Evolutionary conservation across 2,888 invertebrate species (phyloP).

Genomic region (Antheraea yamamai): DNA sequence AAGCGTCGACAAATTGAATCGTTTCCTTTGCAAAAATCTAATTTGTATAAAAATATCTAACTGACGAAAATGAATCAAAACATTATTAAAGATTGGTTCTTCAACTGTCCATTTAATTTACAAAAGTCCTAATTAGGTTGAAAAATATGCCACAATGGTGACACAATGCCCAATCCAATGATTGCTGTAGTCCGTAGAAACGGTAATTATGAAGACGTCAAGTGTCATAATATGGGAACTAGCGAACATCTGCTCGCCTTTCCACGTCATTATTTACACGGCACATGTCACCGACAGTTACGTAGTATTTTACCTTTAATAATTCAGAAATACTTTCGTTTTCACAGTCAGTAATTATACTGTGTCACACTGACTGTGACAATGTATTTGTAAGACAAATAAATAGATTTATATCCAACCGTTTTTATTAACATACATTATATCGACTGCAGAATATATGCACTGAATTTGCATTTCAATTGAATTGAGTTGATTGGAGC

Average conservation of each 20-base stretch:
- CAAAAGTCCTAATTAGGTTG: neutral
- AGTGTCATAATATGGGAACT: conserved; percentile 10
- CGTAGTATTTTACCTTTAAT: neutral
- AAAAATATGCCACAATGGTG: neutral
- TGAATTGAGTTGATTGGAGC: no score
- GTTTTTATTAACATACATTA: neutral
- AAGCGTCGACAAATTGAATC: neutral
- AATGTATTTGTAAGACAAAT: neutral
- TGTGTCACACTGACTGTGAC: neutral
- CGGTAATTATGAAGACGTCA: conserved; percentile 20
- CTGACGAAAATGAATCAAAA: neutral
- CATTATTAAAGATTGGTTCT: neutral
- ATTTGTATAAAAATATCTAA: neutral
- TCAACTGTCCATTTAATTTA: neutral
- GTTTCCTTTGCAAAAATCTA: neutral
- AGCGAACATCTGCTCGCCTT: conserved; percentile 21
- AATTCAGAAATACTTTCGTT: neutral
- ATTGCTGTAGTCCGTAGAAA: neutral
- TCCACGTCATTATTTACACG: conserved; percentile 19
- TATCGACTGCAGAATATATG: no score
- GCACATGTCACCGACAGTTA: conserved; percentile 14
- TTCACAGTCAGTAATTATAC: neutral
- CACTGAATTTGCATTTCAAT: no score
- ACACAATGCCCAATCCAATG: neutral
- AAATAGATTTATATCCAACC: neutral